Conservation (phyloP, 2,797 vertebrate genomes). For the Myripristis murdjan region DNA sequence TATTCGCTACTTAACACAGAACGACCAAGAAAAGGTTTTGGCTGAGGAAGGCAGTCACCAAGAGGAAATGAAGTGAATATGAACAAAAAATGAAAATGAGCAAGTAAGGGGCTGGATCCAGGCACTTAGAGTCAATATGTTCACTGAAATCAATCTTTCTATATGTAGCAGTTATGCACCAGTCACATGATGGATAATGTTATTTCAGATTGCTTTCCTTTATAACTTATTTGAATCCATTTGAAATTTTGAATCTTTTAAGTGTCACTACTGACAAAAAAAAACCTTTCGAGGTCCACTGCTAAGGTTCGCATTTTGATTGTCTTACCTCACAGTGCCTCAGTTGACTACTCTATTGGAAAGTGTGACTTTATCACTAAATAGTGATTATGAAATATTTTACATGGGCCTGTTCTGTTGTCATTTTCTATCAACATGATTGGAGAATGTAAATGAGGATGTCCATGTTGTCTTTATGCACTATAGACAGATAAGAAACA, state of each 20-base stretch:
- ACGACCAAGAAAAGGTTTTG: too few relatives aligned
- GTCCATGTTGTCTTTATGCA: conserved; percentile 50
- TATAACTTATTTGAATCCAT: background rate
- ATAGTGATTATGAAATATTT: background rate
- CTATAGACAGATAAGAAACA: conserved; percentile 24
- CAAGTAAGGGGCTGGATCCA: background rate
- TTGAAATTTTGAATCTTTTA: conserved; percentile 21
- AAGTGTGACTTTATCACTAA: conserved; percentile 3
- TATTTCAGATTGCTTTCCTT: background rate
- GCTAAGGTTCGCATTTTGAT: conserved; percentile 43
- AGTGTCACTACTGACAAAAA: background rate
- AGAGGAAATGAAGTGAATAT: background rate
- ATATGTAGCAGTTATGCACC: conserved; percentile 65
- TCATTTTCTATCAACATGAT: conserved; percentile 13
- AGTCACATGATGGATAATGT: background rate
- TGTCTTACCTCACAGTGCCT: conserved; percentile 50
- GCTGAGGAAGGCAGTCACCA: too few relatives aligned
- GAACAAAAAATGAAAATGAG: conserved; percentile 25
- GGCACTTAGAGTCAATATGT: conserved; percentile 2
- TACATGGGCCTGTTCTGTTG: conserved; percentile 6
- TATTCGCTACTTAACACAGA: too few relatives aligned
- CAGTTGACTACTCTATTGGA: conserved; percentile 11
- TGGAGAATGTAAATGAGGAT: conserved; percentile 33
- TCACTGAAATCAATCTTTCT: conserved; percentile 43
- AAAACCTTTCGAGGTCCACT: conserved; percentile 6